Conservation (phyloP, 1,140 invertebrate species). For the Bombus confusus region DNA sequence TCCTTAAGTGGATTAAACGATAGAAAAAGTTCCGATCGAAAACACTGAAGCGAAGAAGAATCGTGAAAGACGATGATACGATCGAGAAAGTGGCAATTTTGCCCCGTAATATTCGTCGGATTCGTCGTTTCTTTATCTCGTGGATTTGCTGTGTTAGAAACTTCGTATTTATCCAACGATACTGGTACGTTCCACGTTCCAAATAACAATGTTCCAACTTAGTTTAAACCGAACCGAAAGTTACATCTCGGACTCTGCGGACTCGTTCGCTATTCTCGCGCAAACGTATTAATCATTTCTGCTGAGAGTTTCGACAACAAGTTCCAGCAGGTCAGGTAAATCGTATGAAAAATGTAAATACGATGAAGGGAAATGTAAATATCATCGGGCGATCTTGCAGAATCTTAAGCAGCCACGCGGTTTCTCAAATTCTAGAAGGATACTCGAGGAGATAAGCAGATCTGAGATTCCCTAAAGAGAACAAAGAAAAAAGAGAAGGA, state of each 20-base stretch:
- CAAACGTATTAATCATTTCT: slow-evolving; percentile 1
- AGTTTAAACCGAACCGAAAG: slow-evolving; percentile 12
- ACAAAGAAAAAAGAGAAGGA: no score
- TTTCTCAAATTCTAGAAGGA: background rate
- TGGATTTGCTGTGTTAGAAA: background rate
- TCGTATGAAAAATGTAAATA: background rate
- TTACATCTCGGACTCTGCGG: background rate
- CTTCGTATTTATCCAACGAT: background rate
- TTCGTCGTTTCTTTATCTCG: background rate
- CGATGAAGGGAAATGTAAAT: background rate
- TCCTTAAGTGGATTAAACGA: background rate
- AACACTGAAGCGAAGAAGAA: no score
- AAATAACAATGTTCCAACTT: background rate
- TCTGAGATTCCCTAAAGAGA: background rate
- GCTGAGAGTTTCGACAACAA: background rate
- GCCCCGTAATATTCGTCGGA: background rate
- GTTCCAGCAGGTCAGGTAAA: background rate
- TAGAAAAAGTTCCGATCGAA: background rate
- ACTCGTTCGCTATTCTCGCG: background rate
- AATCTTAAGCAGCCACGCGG: background rate
- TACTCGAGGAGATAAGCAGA: background rate
- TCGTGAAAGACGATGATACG: background rate
- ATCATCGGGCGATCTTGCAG: background rate
- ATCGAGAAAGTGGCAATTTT: background rate
- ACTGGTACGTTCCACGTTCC: background rate